Conservation (phyloP, 2,888 invertebrate species). For the Exocentrus adspersus region DNA sequence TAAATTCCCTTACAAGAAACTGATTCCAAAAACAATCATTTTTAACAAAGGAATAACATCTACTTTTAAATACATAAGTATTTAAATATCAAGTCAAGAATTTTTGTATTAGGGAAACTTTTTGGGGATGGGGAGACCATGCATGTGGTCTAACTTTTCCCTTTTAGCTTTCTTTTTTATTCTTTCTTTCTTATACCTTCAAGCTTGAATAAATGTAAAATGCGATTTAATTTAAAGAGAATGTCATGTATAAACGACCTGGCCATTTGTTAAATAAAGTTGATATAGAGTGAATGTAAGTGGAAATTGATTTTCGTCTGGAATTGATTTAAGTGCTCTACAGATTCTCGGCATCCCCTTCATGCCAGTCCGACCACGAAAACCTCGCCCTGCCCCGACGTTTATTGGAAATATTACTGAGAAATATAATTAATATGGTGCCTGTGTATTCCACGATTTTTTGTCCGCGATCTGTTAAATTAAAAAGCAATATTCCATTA, state of each 20-base stretch:
- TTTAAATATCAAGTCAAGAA: too few relatives aligned
- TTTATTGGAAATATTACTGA: constrained; percentile 6
- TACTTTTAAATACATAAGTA: too few relatives aligned
- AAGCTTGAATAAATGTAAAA: too few relatives aligned
- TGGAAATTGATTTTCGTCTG: constrained; percentile 4
- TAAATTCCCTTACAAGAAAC: too few relatives aligned
- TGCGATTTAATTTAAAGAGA: not conserved
- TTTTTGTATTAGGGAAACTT: too few relatives aligned
- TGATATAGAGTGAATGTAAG: not conserved
- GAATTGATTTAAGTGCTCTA: not conserved
- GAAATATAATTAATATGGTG: not conserved
- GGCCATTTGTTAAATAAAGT: not conserved
- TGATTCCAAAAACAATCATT: too few relatives aligned
- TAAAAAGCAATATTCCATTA: too few relatives aligned
- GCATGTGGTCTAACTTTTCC: too few relatives aligned
- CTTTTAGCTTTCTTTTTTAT: too few relatives aligned
- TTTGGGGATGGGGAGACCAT: too few relatives aligned
- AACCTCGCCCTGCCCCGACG: not conserved
- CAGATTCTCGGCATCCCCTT: not conserved
- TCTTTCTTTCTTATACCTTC: too few relatives aligned
- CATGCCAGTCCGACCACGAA: constrained; percentile 3
- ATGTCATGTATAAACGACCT: not conserved
- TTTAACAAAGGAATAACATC: too few relatives aligned
- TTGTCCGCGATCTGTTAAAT: not conserved
- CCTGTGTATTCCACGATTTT: not conserved